A percentile compares a stretch with the other conserved stretches of the same genome.
phyloP scores from a whole-genome alignment of 2,113 vertebrate species.

The Zeus faber region DNA sequence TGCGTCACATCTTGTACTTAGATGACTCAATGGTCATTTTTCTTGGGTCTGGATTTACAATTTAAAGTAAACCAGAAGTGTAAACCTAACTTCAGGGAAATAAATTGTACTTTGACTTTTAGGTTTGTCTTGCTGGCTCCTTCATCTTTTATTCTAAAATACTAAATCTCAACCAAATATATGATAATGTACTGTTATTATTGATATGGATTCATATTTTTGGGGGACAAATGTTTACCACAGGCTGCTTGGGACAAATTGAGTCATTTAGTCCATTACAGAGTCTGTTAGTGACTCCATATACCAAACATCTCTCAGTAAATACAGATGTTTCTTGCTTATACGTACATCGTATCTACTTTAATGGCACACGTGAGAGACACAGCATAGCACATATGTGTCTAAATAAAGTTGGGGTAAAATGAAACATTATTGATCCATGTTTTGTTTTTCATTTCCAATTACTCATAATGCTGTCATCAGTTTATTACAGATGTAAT shows the following conservation, averaged over 20 bases:
- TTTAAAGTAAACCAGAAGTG: neutral
- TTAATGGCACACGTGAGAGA: constrained; percentile 9
- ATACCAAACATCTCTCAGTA: constrained; percentile 27
- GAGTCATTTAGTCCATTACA: neutral
- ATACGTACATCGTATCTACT: constrained; percentile 18
- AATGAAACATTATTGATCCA: too few species aligned
- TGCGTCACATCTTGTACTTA: neutral
- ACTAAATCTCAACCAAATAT: too few species aligned
- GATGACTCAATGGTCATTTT: neutral
- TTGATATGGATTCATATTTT: neutral
- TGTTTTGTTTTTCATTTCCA: too few species aligned
- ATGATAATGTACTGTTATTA: neutral
- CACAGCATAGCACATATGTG: constrained; percentile 13
- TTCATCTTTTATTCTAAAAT: neutral
- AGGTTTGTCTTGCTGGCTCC: too few species aligned
- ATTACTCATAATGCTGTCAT: too few species aligned
- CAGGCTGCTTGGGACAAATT: neutral
- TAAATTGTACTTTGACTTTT: neutral
- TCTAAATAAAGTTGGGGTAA: constrained; percentile 5
- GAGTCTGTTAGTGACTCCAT: neutral
- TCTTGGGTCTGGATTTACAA: neutral
- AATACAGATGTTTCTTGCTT: constrained; percentile 50
- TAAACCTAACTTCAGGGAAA: neutral
- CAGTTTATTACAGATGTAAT: too few species aligned
- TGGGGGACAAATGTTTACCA: neutral